phyloP scores from a whole-genome alignment of 2,888 invertebrate species.

The Limnephilus rhombicus region DNA sequence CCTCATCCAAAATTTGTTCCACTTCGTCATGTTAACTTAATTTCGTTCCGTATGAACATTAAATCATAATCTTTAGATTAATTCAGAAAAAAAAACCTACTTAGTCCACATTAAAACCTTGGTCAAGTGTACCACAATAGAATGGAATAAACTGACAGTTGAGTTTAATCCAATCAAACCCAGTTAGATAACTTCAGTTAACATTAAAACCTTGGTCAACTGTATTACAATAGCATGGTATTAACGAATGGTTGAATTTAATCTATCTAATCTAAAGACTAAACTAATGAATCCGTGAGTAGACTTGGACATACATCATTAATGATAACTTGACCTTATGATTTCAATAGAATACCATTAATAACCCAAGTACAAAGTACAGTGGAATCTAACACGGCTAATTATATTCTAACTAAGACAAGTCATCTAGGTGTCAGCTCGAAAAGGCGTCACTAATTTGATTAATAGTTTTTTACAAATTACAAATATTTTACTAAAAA shows the following conservation, averaged over 20 bases:
- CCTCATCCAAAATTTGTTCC: neutral
- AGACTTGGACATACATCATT: neutral
- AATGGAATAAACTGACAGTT: neutral
- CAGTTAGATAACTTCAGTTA: neutral
- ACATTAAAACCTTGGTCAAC: neutral
- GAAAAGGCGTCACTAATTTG: neutral
- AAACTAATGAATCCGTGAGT: neutral
- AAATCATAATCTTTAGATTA: neutral
- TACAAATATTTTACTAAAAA: neutral
- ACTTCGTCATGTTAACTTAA: neutral
- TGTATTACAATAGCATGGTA: neutral
- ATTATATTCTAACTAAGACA: neutral
- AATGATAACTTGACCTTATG: constrained; percentile 2
- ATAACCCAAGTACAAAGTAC: neutral
- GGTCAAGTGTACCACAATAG: neutral
- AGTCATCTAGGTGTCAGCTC: neutral
- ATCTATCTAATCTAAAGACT: neutral
- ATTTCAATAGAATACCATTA: constrained; percentile 1
- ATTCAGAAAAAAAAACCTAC: neutral
- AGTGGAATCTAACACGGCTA: neutral
- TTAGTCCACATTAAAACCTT: neutral
- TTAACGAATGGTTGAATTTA: neutral
- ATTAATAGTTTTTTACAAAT: neutral
- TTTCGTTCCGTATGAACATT: neutral
- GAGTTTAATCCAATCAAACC: neutral